Conservation (phyloP, 1,140 invertebrate species). For the Penaeus japonicus region DNA sequence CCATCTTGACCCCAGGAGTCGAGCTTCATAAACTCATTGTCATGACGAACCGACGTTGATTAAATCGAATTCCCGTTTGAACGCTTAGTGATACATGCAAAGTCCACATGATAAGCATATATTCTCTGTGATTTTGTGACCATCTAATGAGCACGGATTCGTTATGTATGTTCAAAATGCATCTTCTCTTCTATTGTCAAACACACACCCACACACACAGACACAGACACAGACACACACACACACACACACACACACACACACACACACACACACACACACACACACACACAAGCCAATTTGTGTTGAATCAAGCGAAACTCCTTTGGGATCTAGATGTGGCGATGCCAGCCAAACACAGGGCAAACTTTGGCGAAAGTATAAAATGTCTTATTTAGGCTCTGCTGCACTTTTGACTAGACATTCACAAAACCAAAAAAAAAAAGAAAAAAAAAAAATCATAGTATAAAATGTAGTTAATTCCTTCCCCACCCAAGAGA, state of each 20-base stretch:
- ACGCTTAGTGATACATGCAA: background rate
- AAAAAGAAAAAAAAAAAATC: background rate
- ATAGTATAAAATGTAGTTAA: conserved; percentile 11
- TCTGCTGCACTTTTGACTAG: conserved; percentile 54
- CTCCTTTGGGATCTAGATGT: background rate
- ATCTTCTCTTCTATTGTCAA: too few species aligned
- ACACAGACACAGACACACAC: too few species aligned
- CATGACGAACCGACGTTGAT: background rate
- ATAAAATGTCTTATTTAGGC: conserved; percentile 42
- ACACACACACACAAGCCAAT: background rate
- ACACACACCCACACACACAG: too few species aligned
- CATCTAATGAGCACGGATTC: background rate
- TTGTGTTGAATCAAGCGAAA: background rate
- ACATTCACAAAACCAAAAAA: conserved; percentile 37
- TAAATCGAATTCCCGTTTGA: background rate
- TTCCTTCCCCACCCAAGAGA: background rate
- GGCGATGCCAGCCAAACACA: conserved; percentile 1
- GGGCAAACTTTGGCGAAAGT: conserved; percentile 42
- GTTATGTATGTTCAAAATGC: too few species aligned
- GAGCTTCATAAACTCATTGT: too few species aligned
- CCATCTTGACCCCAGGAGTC: background rate
- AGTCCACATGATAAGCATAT: background rate
- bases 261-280: too few species aligned
- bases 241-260: too few species aligned
- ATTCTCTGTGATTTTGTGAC: background rate